Base-by-base conservation (phyloP, 1,140 invertebrate genomes). In the Triops longicaudatus region DNA sequence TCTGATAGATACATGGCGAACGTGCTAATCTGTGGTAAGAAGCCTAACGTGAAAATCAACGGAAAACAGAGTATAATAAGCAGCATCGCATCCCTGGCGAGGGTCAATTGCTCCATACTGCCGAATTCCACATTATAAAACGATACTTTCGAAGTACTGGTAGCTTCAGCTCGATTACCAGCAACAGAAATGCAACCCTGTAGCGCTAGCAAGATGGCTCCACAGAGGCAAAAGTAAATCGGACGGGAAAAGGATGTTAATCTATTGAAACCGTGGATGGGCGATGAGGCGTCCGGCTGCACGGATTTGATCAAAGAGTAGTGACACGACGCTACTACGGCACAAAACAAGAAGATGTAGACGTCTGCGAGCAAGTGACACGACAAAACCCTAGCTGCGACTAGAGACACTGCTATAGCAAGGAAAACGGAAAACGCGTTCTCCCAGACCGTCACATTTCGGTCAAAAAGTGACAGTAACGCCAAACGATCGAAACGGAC, bases 261-360 rank as follows among this genome's bases (percentile, higher is more conserved):
- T 80, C 95, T 91, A 85, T 99, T 99, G 83, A 97, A 99, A 1
- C 98, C 97, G 84, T 99, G 97, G 17, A 97, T 97, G 0, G 98
- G 97, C 5, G 97, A 99, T 0, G 97, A 93, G 0, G 97, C 96
- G 86, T 99, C 98, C 1, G 98, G 98, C 82, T 99, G 98, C 4
- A 99, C 98, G 84, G 96, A 98, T 86, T 99, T 99, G 17, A 99
- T 86, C 73, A 99, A 85, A 0, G 97, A 99, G 84, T 99, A 99
- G 83, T 99, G 97, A 83, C 95, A 97, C 11, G 95, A 92, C 12
- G 97, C 97, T 72, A 98, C 96, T 27, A 98, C 93, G 80, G 98
- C 95, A 85, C 97, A 98, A 83, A 99, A 97, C 78, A 98, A 86
- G 84, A 99, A 95, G 6, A 97, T 92, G 80, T 91, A 93, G 44